Conservation (phyloP, 2,113 vertebrate genomes). For the Tursiops truncatus region DNA sequence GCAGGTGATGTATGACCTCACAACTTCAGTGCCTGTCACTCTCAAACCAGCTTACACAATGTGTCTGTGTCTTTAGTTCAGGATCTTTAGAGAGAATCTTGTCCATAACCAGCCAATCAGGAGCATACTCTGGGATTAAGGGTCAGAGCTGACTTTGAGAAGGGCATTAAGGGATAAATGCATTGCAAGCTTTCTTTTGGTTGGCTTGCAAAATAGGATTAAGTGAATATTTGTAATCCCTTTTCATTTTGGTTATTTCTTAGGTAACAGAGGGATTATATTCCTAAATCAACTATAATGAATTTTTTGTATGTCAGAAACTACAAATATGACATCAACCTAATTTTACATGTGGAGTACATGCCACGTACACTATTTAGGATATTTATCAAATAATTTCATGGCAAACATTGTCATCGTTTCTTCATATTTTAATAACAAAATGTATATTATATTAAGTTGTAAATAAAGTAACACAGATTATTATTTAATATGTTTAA, state of each 20-base stretch:
- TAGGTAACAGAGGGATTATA: not conserved
- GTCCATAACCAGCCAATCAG: not conserved
- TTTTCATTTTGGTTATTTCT: not conserved
- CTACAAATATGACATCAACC: not conserved
- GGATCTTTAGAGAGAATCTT: not conserved
- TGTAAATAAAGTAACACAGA: not conserved
- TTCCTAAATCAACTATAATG: not conserved
- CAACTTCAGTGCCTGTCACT: not conserved
- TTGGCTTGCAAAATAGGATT: not conserved
- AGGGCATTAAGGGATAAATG: not conserved
- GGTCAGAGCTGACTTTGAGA: not conserved
- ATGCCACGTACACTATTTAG: not conserved
- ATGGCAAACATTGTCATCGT: not conserved
- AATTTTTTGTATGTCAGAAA: not conserved
- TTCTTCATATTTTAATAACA: constrained; percentile 8
- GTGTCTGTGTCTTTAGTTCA: not conserved
- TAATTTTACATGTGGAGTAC: constrained; percentile 19
- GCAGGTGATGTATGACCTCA: not conserved
- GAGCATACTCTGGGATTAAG: not conserved
- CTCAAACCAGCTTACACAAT: not conserved
- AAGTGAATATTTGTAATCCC: not conserved
- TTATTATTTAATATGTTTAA: constrained; percentile 38
- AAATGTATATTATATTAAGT: not conserved
- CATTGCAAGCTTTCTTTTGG: not conserved
- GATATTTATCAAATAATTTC: not conserved